Evolutionary conservation across 2,888 invertebrate genomes (phyloP), one percentile per base, ranked within the genome.

Genomic region (Xylota sylvarum): DNA sequence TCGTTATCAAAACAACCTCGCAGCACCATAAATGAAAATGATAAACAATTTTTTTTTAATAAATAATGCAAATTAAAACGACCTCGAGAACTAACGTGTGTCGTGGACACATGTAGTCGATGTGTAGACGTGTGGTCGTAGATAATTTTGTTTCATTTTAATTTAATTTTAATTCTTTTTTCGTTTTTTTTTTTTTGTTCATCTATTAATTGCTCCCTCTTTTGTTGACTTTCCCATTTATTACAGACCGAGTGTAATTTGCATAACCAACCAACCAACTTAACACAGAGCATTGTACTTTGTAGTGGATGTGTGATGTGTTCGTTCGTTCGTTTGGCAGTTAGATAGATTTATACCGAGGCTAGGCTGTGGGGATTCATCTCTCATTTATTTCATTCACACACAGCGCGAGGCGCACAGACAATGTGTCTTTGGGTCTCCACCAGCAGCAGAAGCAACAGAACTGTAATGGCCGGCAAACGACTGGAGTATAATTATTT

Each of bases 231-330:
- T 46, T 69, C 43, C 70, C 60, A 70, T 70, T 55, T 70, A 70
- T 65, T 65, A 70, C 78, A 62, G 52, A 35, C 50, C 43, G 78
- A 62, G 52, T 50, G 69, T 70, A 69, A 78, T 78, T 78, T 78
- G 69, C 78, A 78, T 78, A 78, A 69, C 69, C 78, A 78, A 70
- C 77, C 35, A 69, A 60, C 67, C 67, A 60, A 65, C 50, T 69
- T 23, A 50, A 43, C 78, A 43, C 62, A 70, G 78, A 78, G 78
- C 78, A 78, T 78, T 78, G 78, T 78, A 78, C 78, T 78, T 62
- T 70, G 27, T 40, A 78, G 78, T 78, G 52, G 50, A 35, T 60
- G 50, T 62, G 50, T 62, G 60, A 52, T 70, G 69, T 62, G 19
- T 58, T 64, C 55, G 64, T 64, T 74, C 7, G 58, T 37, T 52